phyloP scores from a whole-genome alignment of 1,140 invertebrate genomes.

The Diuraphis noxia region DNA sequence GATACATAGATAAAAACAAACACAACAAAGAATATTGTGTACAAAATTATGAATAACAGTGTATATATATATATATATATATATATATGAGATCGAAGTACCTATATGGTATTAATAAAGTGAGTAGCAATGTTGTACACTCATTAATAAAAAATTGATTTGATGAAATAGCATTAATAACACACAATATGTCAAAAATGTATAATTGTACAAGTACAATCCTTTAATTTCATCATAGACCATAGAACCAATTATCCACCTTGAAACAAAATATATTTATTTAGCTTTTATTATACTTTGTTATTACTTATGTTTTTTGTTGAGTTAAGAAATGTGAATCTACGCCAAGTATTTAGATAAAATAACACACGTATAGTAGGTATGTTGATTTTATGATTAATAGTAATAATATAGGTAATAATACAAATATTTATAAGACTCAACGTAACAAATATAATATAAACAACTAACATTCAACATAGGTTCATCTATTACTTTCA shows the following conservation, averaged over 20 bases:
- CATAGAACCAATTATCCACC: no score
- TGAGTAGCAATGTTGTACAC: background rate
- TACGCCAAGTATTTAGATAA: background rate
- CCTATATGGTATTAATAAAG: no score
- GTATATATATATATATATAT: background rate
- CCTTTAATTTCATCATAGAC: background rate
- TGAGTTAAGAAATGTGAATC: background rate
- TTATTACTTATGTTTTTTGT: background rate
- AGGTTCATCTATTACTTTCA: background rate
- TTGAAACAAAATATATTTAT: no score
- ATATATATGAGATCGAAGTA: no score
- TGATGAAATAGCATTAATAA: background rate
- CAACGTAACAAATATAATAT: background rate
- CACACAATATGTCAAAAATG: background rate
- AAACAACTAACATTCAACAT: background rate
- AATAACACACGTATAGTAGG: background rate
- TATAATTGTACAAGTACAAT: no score
- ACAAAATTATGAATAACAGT: background rate
- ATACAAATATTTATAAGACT: conserved; percentile 1
- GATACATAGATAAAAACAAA: no score
- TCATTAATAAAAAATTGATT: background rate
- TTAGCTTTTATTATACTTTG: background rate
- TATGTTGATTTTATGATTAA: background rate
- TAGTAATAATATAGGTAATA: no score
- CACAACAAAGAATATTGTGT: background rate